These are phyloP conservation scores for Herpetotheres cachinnans DNA, from an alignment of 2,113 vertebrate genomes.

Conservation along the genomic window DNA sequence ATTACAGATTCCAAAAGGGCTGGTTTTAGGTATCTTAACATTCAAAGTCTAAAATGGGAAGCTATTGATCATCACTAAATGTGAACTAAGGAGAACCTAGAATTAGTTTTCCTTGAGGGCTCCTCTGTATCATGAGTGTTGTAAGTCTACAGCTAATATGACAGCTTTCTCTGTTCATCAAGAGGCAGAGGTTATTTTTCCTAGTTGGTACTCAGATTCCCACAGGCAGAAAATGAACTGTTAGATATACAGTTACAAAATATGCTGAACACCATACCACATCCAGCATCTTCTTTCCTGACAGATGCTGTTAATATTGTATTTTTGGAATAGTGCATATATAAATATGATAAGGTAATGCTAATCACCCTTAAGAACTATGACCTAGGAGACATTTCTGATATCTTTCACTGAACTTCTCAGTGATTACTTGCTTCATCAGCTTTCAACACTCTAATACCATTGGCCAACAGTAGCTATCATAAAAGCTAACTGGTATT, in stretches of 20 bases:
- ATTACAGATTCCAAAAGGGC: background rate
- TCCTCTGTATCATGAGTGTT: background rate
- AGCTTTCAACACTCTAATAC: background rate
- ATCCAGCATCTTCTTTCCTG: background rate
- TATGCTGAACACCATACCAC: background rate
- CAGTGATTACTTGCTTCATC: background rate
- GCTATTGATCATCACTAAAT: background rate
- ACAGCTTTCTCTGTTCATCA: background rate
- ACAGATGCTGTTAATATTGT: background rate
- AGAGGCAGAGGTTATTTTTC: background rate
- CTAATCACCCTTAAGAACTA: background rate
- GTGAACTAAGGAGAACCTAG: background rate
- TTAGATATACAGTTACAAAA: background rate
- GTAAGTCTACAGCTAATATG: background rate
- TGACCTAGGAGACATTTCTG: background rate
- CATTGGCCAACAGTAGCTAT: background rate
- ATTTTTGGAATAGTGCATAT: background rate
- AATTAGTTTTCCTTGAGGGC: background rate
- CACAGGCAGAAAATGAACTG: background rate
- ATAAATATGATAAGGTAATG: background rate
- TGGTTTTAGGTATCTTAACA: background rate
- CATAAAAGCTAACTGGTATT: background rate
- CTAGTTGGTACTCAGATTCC: background rate
- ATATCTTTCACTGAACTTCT: background rate
- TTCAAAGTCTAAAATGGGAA: background rate